Base-by-base conservation (phyloP, 2,797 vertebrate species). In the Anguilla marmorata region DNA sequence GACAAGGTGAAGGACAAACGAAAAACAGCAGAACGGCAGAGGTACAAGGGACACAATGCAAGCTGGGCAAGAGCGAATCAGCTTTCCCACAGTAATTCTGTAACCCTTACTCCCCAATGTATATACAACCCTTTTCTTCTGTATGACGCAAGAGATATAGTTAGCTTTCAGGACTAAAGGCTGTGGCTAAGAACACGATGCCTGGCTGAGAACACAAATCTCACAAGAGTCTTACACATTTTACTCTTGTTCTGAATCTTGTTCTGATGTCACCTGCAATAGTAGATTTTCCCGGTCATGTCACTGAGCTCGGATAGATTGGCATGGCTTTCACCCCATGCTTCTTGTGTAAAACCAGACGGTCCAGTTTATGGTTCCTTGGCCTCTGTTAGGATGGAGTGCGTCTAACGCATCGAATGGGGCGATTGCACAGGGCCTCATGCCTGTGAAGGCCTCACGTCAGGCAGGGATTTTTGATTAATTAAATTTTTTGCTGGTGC, bases 301-400 rank as follows among this genome's bases (percentile, higher is more conserved):
- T 72, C 27, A 72, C 66, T 30, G 4, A 72, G 19, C 56, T 58
- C 56, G 19, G 9, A 12, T 12, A 58, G 11, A 58, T 19, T 12
- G 19, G 11, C 56, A 63, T 63, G 60, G 27, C n/a, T 72, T 72
- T 72, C 12, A 30, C 69, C 27, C 27, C 8, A n/a, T 11, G n/a
- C 24, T 72, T 72, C 69, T 11, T 72, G 27, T 6, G 27, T 30
- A 72, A 72, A 72, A 33, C 60, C 12, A 19, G 60, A 21, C 16
- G 3, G 19, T 24, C 19, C 21, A 24, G 60, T 63, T 63, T 63
- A 21, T 63, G 60, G 60, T 63, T 72, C 69, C 9, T 85, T 63
- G 50, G 92, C 91, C 89, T n/a, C 88, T 91, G 89, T 27, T 30
- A 3, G 27, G 7, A 12, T 33, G 12, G 2, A 6, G n/a, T 72